These are phyloP conservation scores for Antheraea pernyi DNA, from an alignment of 1,140 invertebrate species.

Conservation along the genomic window DNA sequence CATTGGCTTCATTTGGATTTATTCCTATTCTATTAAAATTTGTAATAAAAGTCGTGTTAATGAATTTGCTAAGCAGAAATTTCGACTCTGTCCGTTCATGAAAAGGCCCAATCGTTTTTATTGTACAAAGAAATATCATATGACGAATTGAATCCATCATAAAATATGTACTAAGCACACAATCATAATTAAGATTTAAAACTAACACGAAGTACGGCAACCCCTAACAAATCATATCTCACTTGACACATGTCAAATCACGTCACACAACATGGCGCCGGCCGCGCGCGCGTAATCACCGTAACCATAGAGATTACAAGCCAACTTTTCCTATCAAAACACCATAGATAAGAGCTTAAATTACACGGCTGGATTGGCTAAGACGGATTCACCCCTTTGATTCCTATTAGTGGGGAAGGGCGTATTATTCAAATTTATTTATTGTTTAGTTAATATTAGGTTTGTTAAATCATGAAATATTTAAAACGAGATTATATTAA, in stretches of 20 bases:
- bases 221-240: neutral
- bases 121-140: too few relatives aligned
- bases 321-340: conserved; percentile 75
- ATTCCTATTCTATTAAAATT: too few relatives aligned
- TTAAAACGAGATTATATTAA: neutral
- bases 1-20: too few relatives aligned
- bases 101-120: too few relatives aligned
- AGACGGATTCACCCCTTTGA: conserved; percentile 57
- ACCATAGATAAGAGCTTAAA: conserved; percentile 72
- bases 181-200: neutral
- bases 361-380: conserved; percentile 66
- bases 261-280: conserved; percentile 8
- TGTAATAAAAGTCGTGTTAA: too few relatives aligned
- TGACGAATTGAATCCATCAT: neutral
- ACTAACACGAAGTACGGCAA: neutral
- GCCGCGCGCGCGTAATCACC: conserved; percentile 10
- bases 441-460: conserved; percentile 5
- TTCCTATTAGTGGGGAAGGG: neutral
- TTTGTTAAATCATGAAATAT: neutral
- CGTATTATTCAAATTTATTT: conserved; percentile 5
- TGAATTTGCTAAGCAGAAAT: too few relatives aligned
- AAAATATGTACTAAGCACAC: neutral
- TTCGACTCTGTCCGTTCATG: too few relatives aligned
- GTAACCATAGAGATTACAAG: conserved; percentile 64
- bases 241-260: conserved; percentile 11